Percentiles rank a stretch among this genome's conserved stretches.
Evolutionary conservation across 2,797 vertebrate genomes (phyloP).

Genomic region (Mycteria americana): DNA sequence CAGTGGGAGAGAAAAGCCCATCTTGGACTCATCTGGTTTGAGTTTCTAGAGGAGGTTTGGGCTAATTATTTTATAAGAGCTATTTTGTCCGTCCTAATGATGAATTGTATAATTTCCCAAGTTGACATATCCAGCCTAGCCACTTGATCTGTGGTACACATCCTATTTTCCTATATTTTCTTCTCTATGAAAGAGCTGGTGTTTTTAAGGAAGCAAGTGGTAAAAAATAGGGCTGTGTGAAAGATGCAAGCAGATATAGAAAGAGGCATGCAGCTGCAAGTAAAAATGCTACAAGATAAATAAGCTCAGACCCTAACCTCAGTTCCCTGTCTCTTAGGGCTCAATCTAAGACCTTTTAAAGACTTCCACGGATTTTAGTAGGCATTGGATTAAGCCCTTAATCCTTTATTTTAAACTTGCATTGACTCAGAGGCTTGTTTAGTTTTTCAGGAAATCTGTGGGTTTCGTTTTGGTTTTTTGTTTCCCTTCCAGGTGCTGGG

Average conservation of each 20-base stretch:
- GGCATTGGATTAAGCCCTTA: background rate
- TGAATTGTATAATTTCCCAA: background rate
- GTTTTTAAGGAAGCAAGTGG: background rate
- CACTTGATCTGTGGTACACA: background rate
- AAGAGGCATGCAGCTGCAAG: background rate
- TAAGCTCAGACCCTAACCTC: background rate
- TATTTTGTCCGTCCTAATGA: background rate
- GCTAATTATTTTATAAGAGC: background rate
- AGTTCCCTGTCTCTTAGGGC: background rate
- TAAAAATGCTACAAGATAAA: background rate
- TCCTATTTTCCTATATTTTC: background rate
- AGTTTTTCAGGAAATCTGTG: background rate
- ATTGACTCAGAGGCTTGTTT: background rate
- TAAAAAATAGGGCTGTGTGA: background rate
- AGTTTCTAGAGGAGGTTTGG: background rate
- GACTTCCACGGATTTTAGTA: background rate
- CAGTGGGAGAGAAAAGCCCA: background rate
- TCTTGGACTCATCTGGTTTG: background rate
- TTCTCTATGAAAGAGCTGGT: background rate
- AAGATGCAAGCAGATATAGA: background rate
- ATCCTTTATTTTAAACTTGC: background rate
- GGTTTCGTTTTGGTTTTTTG: background rate
- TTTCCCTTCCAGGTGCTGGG: background rate
- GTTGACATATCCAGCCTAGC: background rate
- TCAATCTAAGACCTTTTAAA: background rate